Percentiles rank a stretch among this genome's conserved stretches.
Evolutionary conservation across 2,113 vertebrate species (phyloP).

Genomic region (Podarcis cretensis): DNA sequence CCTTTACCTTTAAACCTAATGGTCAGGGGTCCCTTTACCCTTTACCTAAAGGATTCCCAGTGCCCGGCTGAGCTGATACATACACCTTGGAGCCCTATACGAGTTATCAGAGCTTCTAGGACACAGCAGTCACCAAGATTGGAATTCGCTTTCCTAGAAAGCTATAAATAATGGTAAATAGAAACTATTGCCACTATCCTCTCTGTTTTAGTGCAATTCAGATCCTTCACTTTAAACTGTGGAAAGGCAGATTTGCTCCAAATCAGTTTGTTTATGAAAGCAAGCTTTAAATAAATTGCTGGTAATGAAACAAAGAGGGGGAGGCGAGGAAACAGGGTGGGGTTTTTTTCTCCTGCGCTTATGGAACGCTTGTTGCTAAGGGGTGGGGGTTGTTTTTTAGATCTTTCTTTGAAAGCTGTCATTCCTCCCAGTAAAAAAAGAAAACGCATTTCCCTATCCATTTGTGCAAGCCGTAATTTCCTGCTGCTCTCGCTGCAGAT

Average conservation of each 20-base stretch:
- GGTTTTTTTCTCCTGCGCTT: neutral
- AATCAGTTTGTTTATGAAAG: neutral
- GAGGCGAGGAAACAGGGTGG: too few species aligned
- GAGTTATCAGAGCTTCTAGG: neutral
- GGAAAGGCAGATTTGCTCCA: neutral
- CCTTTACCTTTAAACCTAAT: too few species aligned
- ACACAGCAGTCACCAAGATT: too few species aligned
- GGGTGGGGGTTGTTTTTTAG: neutral
- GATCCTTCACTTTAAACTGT: neutral
- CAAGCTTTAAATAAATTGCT: neutral
- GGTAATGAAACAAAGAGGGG: neutral
- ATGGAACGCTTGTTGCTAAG: neutral
- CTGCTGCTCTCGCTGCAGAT: neutral
- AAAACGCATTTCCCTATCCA: neutral
- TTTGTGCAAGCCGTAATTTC: constrained; percentile 4
- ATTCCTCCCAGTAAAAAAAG: constrained; percentile 21
- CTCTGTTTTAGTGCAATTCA: neutral
- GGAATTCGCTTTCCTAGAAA: neutral
- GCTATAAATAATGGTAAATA: neutral
- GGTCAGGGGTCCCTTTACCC: too few species aligned
- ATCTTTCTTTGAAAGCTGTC: constrained; percentile 20
- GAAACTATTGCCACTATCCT: neutral
- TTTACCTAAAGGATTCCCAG: neutral
- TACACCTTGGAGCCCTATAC: neutral
- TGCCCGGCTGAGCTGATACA: neutral